These are phyloP conservation scores for Drosophila subpulchrella DNA, from an alignment of 1,140 invertebrate species.

Conservation along the genomic window DNA sequence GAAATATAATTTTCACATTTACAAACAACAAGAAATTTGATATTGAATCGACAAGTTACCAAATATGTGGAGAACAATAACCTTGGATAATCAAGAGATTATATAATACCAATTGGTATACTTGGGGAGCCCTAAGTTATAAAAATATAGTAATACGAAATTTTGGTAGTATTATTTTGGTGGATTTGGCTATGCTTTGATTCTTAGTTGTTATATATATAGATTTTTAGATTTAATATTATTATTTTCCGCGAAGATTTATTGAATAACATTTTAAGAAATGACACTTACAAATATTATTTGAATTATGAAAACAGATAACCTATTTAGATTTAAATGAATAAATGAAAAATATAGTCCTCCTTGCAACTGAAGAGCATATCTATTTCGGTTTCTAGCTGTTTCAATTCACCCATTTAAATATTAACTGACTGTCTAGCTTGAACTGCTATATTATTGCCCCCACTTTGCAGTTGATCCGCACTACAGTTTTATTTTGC, in stretches of 20 bases:
- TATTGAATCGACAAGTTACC: neutral
- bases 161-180: no score
- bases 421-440: conserved; percentile 44
- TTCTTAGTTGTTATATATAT: no score
- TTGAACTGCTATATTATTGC: conserved; percentile 22
- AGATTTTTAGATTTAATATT: no score
- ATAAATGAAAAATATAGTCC: neutral
- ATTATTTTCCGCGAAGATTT: no score
- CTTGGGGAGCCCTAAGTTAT: no score
- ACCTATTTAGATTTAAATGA: neutral
- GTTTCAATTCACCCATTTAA: conserved; percentile 23
- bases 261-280: neutral
- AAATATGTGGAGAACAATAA: no score
- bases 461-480: conserved; percentile 8
- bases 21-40: neutral
- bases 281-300: neutral
- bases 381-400: conserved; percentile 15
- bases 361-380: conserved; percentile 17
- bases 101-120: neutral
- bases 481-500: conserved; percentile 34
- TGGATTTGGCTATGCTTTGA: no score
- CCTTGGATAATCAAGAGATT: no score
- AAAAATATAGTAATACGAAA: no score
- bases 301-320: neutral
- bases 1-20: neutral